A percentile compares a stretch with the other conserved stretches of the same genome.
Conservation (phyloP, 2,797 vertebrate species). For the Acanthiza pusilla region DNA sequence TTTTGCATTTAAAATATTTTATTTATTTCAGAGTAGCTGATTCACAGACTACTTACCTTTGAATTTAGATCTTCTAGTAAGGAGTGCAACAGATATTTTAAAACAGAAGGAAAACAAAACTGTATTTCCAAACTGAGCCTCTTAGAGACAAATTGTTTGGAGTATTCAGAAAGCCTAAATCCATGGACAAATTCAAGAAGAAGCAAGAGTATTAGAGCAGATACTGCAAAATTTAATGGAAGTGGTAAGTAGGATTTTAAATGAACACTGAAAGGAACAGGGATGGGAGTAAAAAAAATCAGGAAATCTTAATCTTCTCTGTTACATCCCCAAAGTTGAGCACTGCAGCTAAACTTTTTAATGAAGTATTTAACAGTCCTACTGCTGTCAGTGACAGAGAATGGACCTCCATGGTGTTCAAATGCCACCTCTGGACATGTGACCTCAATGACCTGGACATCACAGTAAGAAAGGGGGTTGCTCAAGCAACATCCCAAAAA, state of each 20-base stretch:
- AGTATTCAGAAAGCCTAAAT: background rate
- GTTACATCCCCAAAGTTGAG: background rate
- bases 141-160: background rate
- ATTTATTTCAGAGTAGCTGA: background rate
- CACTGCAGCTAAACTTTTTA: no score
- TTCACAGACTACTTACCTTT: background rate
- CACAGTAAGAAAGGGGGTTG: slow-evolving; percentile 63
- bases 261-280: background rate
- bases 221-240: background rate
- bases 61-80: background rate
- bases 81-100: background rate
- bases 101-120: background rate
- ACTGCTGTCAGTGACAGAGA: slow-evolving; percentile 67
- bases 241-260: background rate
- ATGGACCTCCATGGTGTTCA: slow-evolving; percentile 42
- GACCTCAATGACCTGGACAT: slow-evolving; percentile 72
- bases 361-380: background rate
- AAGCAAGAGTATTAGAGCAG: background rate
- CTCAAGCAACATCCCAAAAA: background rate
- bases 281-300: background rate
- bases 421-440: no score
- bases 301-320: background rate
- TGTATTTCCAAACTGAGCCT: background rate
- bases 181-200: background rate
- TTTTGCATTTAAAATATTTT: background rate